Evolutionary conservation across 2,888 invertebrate species (phyloP), one percentile per base, ranked within the genome.

Genomic region (Idaea biselata): DNA sequence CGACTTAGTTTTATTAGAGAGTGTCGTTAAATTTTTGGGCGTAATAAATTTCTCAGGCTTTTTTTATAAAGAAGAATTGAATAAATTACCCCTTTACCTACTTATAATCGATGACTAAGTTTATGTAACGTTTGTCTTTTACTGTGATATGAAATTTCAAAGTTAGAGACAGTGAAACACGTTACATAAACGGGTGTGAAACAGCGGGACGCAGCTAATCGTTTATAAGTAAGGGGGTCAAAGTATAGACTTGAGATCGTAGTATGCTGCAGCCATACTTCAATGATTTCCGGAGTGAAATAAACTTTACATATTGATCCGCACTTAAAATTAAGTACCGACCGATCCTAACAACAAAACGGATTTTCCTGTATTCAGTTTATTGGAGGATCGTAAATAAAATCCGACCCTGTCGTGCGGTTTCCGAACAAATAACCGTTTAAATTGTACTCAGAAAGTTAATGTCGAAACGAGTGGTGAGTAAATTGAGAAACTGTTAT

Each of bases 341-440:
- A 58, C 63, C 68, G 63, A 72, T 67, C 72, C 67, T 75, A 79
- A 80, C 75, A 75, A 74, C 73, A 66, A 69, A 67, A 71, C 69
- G 74, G 76, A 77, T 80, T 78, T 78, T 68, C 68, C 68, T 60
- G 67, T 70, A 72, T 73, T 69, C 72, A 73, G 67, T 81, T 80
- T 78, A 81, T 80, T 76, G 78, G 73, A 62, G 64, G 67, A 64
- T 73, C 77, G 74, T 80, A 76, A 81, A 82, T 80, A 79, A 79
- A 81, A 79, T 72, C 70, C 67, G 63, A 66, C 65, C 66, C 70
- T 66, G 60, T 72, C 60, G 69, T 69, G 79, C 69, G 77, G 74
- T 68, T 76, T 73, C 69, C 68, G 64, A 74, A 77, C 78, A 77
- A 81, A 80, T 80, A 78, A 79, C 76, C 73, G 73, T 73, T 79